Base-by-base conservation (phyloP, 2,113 vertebrate genomes). In the Callospermophilus lateralis region DNA sequence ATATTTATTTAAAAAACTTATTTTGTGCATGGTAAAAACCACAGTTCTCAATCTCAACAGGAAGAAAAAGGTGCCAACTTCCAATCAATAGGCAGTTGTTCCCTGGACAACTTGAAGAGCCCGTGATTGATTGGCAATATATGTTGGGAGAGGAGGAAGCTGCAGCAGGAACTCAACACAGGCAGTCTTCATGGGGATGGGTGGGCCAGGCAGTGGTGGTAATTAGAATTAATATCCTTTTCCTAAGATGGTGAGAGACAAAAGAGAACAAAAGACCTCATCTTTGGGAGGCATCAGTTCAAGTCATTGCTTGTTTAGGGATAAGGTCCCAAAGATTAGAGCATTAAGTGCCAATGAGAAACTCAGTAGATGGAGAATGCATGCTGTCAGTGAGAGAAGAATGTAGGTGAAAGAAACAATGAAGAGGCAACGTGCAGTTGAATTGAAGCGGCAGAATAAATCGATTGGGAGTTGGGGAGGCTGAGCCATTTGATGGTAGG, bases 401-500 rank as follows among this genome's bases (percentile, higher is more conserved):
- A 11, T 11, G 1, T 37, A 32, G 24, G 19, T 77, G 53, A 93
- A 32, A 34, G 55, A 63, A 80, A 79, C 16, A 67, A 39, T 19
- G 6, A 65, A 48, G 17, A 8, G 16, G 20, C 22, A 22, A 39
- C 37, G 20, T 26, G n/a, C 5, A 67, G 10, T 2, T 13, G 4
- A 8, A 42, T 10, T 58, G 73, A 80, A 37, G 45, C 17, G 6
- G 8, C 32, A 22, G 45, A 68, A n/a, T 6, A 19, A 39, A 11
- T 1, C 11, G 12, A 7, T 16, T 67, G 39, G 10, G 5, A 8
- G 48, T 6, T 20, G 19, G 42, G 10, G 17, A 19, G 2, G 2
- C 15, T 39, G 63, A 28, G 8, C n/a, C 26, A 4, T 9, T 1
- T 4, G 5, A n/a, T 5, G 17, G 30, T 0, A 3, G 17, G 53